These are phyloP conservation scores for Platycheirus rosarum DNA, from an alignment of 2,888 invertebrate genomes.

Conservation along the genomic window DNA sequence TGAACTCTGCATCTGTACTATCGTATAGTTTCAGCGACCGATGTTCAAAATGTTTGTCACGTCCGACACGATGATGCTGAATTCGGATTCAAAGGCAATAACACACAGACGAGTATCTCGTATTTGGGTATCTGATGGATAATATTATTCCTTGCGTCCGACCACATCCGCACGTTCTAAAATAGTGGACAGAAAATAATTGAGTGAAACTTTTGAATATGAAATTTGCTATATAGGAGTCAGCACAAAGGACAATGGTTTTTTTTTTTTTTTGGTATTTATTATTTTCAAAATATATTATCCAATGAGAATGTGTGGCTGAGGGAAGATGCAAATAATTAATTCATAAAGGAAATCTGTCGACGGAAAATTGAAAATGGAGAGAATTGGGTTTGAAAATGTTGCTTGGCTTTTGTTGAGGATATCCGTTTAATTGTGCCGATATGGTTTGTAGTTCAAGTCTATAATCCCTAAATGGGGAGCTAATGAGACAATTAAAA, in stretches of 20 bases:
- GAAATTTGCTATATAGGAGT: slow-evolving; percentile 27
- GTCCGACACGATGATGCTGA: slow-evolving; percentile 60
- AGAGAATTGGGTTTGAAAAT: slow-evolving; percentile 22
- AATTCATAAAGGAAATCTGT: slow-evolving; percentile 61
- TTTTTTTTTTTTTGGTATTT: background rate
- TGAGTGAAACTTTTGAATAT: slow-evolving; percentile 69
- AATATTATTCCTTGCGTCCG: slow-evolving; percentile 30
- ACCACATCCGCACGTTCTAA: slow-evolving; percentile 31
- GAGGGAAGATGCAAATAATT: slow-evolving; percentile 50
- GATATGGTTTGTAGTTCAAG: background rate
- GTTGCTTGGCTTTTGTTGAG: slow-evolving; percentile 10
- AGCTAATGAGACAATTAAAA: no score
- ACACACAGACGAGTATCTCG: background rate
- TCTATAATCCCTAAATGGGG: no score
- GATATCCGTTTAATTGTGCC: slow-evolving; percentile 61
- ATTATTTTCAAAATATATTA: slow-evolving; percentile 17
- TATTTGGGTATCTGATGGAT: background rate
- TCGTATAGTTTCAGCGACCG: slow-evolving; percentile 35
- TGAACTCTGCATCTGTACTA: no score
- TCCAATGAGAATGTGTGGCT: slow-evolving; percentile 5
- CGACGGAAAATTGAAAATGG: background rate
- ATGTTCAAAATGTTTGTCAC: slow-evolving; percentile 64
- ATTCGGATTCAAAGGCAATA: slow-evolving; percentile 49
- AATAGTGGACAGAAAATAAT: slow-evolving; percentile 49
- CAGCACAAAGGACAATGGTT: slow-evolving; percentile 44